Evolutionary conservation across 2,888 invertebrate species (phyloP), one percentile per base, ranked within the genome.

Genomic region (Pyrrhia umbra): DNA sequence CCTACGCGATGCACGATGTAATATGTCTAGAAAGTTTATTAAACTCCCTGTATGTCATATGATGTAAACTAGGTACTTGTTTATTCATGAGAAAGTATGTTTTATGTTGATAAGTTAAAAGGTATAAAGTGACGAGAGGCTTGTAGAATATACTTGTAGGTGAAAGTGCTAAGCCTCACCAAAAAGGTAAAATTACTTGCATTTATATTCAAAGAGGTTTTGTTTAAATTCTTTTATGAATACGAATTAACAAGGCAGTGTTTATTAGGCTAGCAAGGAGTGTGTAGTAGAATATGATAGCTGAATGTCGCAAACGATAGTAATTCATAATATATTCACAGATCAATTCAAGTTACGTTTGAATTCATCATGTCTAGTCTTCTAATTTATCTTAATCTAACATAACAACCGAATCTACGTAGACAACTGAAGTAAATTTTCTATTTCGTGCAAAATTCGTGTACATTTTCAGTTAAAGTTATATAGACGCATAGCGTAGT

Each of bases 21-120:
- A 78, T 79, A 82, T 71, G 77, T 80, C 79, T 80, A 79, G 80
- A 82, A 77, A 80, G 67, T 76, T 75, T 82, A 80, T 79, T 81
- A 79, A 81, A 78, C 75, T 71, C 72, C 62, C 61, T 54, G 66
- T 72, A 60, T 77, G 74, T 75, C 77, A 72, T 79, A 67, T 66
- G 71, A 80, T 77, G 79, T 68, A 79, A 79, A 79, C 78, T 77
- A 77, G 79, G 66, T 64, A 46, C 66, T 80, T 80, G 72, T 80
- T 74, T 80, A 80, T 80, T 80, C 79, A 80, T 80, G 77, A 76
- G 68, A 61, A 70, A 76, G 68, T 68, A 76, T 80, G 78, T 80
- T 74, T 70, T 68, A 67, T 56, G 69, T 69, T 75, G 78, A 77
- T 80, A 79, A 75, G 63, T 75, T 68, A 63, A 79, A 74, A 68